Conservation (phyloP, 2,888 invertebrate genomes). For the Macrosiphum euphorbiae region DNA sequence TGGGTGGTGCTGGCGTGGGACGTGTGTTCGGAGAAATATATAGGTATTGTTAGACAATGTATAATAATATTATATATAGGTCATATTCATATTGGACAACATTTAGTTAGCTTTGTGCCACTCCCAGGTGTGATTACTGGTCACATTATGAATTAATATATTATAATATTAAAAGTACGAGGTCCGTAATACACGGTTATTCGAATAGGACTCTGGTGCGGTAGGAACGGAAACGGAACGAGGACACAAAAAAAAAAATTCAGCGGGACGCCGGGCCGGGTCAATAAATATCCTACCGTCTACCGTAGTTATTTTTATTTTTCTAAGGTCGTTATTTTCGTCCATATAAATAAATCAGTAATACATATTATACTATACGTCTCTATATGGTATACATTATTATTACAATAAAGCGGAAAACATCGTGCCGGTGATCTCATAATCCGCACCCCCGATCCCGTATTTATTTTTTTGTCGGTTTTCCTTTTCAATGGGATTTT, state of each 20-base stretch:
- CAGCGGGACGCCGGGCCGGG: not conserved
- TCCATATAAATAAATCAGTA: constrained; percentile 22
- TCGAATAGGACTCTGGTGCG: not conserved
- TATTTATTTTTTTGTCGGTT: constrained; percentile 41
- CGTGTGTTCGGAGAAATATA: too few relatives aligned
- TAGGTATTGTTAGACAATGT: not conserved
- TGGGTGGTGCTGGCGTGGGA: too few relatives aligned
- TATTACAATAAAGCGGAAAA: constrained; percentile 36
- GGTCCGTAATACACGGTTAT: not conserved
- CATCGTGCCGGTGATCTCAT: constrained; percentile 18
- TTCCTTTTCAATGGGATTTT: constrained; percentile 35
- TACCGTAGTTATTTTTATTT: not conserved
- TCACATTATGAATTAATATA: not conserved
- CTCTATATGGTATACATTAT: not conserved
- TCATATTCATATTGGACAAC: not conserved
- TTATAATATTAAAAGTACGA: too few relatives aligned
- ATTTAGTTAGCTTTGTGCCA: not conserved
- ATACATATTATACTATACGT: not conserved
- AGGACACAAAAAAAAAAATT: not conserved
- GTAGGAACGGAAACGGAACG: not conserved
- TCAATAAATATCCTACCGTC: not conserved
- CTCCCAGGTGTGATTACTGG: not conserved
- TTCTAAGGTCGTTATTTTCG: constrained; percentile 10
- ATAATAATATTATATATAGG: not conserved
- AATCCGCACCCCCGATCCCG: constrained; percentile 11